Evolutionary conservation across 1,140 invertebrate genomes (phyloP).

Genomic region (Nasonia vitripennis): DNA sequence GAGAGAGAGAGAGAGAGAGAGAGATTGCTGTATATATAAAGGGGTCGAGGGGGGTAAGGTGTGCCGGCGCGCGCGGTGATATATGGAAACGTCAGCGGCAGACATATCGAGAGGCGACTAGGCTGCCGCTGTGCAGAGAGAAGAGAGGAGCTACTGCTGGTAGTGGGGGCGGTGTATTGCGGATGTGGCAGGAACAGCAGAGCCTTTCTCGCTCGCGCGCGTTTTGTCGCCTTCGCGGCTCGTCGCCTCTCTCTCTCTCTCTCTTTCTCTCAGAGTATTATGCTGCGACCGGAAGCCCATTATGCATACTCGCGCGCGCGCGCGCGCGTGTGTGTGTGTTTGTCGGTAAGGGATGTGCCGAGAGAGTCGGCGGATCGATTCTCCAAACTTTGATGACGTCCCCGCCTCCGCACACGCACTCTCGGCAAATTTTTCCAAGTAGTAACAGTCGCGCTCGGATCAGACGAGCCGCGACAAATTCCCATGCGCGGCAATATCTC

Average conservation of each 20-base stretch:
- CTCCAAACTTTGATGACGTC: neutral
- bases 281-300: slow-evolving; percentile 58
- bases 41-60: slow-evolving; percentile 58
- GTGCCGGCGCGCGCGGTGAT: slow-evolving; percentile 65
- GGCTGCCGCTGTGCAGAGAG: slow-evolving; percentile 24
- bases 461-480: neutral
- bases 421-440: neutral
- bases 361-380: neutral
- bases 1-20: neutral
- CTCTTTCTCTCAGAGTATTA: slow-evolving; percentile 37
- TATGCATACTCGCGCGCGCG: slow-evolving; percentile 48
- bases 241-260: slow-evolving; percentile 55
- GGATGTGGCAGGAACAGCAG: slow-evolving; percentile 15
- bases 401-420: too few species aligned
- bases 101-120: slow-evolving; percentile 70
- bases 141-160: neutral
- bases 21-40: slow-evolving; percentile 23
- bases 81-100: slow-evolving; percentile 73
- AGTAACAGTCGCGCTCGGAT: neutral
- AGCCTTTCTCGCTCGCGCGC: slow-evolving; percentile 37
- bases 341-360: too few species aligned
- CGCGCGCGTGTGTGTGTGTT: too few species aligned
- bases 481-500: neutral
- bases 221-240: slow-evolving; percentile 68
- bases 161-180: neutral